phyloP scores from a whole-genome alignment of 2,888 invertebrate species.

The Melieria omissa region DNA sequence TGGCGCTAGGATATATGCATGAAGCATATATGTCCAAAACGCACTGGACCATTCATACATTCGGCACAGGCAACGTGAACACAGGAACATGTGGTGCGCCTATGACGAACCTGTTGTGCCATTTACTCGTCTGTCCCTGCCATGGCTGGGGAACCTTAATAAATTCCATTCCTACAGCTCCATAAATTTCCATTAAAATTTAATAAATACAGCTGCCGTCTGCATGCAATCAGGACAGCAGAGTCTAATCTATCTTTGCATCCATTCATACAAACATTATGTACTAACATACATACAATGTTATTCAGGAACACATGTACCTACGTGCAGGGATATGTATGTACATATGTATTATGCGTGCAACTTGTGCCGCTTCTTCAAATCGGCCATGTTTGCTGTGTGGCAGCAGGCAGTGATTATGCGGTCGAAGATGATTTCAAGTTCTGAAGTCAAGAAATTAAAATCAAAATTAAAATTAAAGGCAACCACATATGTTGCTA shows the following conservation, averaged over 20 bases:
- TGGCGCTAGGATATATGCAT: no score
- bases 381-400: no score
- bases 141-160: constrained; percentile 20
- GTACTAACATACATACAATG: no score
- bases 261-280: background rate
- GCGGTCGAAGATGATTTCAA: no score
- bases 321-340: background rate
- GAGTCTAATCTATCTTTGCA: constrained; percentile 6
- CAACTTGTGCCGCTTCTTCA: constrained; percentile 10
- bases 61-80: no score
- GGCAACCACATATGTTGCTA: background rate
- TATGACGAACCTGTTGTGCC: constrained; percentile 28
- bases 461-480: constrained; percentile 23
- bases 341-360: background rate
- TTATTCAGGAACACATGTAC: background rate
- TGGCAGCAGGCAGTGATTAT: background rate
- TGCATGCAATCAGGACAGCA: constrained; percentile 3
- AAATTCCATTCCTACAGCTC: constrained; percentile 33
- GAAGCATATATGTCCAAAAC: no score
- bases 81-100: background rate
- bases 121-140: background rate
- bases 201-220: constrained; percentile 33
- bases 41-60: no score
- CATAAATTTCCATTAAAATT: constrained; percentile 38
- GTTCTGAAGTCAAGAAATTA: constrained; percentile 3